Conservation (phyloP, 23 tunicate species). For the Ascidia mentula region DNA sequence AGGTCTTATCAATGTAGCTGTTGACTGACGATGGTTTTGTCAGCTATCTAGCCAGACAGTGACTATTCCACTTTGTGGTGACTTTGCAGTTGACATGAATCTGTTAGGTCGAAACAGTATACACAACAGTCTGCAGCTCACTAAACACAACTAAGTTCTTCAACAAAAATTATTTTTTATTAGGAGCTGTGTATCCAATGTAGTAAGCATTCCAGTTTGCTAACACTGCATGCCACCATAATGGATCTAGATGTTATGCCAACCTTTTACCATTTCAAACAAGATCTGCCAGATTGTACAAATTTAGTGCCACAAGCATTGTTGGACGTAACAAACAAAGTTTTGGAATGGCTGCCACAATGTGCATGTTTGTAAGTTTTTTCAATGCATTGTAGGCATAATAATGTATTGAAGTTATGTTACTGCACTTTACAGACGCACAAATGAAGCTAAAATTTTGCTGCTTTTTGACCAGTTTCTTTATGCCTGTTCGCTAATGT, state of each 20-base stretch:
- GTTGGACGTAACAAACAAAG: not conserved
- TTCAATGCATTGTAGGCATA: not conserved
- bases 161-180: not conserved
- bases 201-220: not conserved
- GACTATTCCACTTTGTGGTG: too few species aligned
- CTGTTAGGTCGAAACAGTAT: too few species aligned
- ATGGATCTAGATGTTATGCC: not conserved
- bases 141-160: too few species aligned
- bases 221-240: constrained; percentile 5
- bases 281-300: not conserved
- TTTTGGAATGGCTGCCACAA: constrained; percentile 5
- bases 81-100: too few species aligned
- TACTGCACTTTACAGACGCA: constrained; percentile 13
- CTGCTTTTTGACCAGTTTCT: constrained; percentile 54
- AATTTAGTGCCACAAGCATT: not conserved
- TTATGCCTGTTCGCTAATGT: constrained; percentile 25
- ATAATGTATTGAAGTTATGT: not conserved
- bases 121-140: too few species aligned
- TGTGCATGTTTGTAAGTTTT: not conserved
- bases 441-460: constrained; percentile 46
- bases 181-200: not conserved
- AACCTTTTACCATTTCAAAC: not conserved
- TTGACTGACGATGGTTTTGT: too few species aligned
- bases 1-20: too few species aligned
- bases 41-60: too few species aligned